phyloP scores from a whole-genome alignment of 2,888 invertebrate genomes.

The Dermolepida albohirtum region DNA sequence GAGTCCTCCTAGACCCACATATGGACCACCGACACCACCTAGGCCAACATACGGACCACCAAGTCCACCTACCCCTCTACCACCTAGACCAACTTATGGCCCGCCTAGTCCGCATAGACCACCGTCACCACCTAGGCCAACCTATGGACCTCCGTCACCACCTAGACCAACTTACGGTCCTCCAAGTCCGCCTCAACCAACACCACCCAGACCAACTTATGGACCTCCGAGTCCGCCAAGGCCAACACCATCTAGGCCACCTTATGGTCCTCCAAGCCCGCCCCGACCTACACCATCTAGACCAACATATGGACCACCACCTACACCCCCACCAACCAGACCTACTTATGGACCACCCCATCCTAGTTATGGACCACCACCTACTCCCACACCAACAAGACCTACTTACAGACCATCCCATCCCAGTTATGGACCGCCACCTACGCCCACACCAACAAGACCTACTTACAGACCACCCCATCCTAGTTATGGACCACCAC shows the following conservation, averaged over 20 bases:
- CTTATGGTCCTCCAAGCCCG: conserved; percentile 44
- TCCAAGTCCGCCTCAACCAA: conserved; percentile 19
- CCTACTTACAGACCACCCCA: conserved; percentile 23
- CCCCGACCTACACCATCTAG: conserved; percentile 41
- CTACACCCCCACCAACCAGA: conserved; percentile 40
- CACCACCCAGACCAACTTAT: conserved; percentile 25
- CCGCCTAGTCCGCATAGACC: conserved; percentile 37
- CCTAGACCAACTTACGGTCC: conserved; percentile 41
- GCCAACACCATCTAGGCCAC: conserved; percentile 34
- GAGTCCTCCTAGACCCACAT: conserved; percentile 34
- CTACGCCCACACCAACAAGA: conserved; percentile 40
- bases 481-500: conserved; percentile 43
- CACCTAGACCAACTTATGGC: conserved; percentile 39
- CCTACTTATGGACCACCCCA: conserved; percentile 41
- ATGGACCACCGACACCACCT: conserved; percentile 42
- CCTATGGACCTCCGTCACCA: conserved; percentile 32
- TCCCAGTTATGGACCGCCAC: conserved; percentile 41
- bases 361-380: conserved; percentile 38
- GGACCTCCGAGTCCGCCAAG: conserved; percentile 39
- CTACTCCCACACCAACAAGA: conserved; percentile 27
- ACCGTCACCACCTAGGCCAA: conserved; percentile 24
- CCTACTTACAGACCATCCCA: conserved; percentile 19
- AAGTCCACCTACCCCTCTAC: conserved; percentile 36
- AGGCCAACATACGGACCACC: conserved; percentile 40
- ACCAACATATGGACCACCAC: conserved; percentile 40